Evolutionary conservation across 1,140 invertebrate species (phyloP).

Genomic region (Bombus consobrinus): DNA sequence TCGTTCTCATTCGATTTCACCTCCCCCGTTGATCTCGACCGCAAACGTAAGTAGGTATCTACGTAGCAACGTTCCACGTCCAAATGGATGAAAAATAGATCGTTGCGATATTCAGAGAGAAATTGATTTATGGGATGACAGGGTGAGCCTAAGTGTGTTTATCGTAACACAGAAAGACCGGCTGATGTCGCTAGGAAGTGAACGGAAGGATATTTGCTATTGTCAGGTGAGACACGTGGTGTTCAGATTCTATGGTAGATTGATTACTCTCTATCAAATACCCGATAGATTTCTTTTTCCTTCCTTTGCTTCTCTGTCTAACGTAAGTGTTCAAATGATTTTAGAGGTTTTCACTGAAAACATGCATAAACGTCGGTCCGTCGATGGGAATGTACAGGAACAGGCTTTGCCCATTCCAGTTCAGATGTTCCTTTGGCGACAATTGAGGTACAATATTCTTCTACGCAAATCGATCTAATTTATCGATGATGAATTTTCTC

Average conservation of each 20-base stretch:
- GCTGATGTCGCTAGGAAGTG: slow-evolving; percentile 22
- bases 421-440: slow-evolving; percentile 98
- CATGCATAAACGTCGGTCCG: slow-evolving; percentile 78
- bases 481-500: not conserved
- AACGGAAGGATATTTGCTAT: not conserved
- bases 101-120: not conserved
- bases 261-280: not conserved
- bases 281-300: not conserved
- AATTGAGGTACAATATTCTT: slow-evolving; percentile 88
- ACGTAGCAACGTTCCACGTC: not conserved
- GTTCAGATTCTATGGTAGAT: not conserved
- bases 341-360: slow-evolving; percentile 30
- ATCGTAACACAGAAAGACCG: slow-evolving; percentile 1
- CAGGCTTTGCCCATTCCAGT: slow-evolving; percentile 97
- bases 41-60: not conserved
- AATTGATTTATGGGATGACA: slow-evolving; percentile 25
- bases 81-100: too few relatives aligned
- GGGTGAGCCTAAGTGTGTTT: not conserved
- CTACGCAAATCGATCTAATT: not conserved
- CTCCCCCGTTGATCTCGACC: not conserved
- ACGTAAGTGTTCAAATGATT: slow-evolving; percentile 13
- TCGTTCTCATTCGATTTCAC: not conserved
- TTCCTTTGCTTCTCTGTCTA: not conserved
- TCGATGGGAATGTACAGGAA: slow-evolving; percentile 85
- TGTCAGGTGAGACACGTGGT: slow-evolving; percentile 60